These are phyloP conservation scores for Periplaneta americana DNA, from an alignment of 1,140 invertebrate species.

Conservation along the genomic window DNA sequence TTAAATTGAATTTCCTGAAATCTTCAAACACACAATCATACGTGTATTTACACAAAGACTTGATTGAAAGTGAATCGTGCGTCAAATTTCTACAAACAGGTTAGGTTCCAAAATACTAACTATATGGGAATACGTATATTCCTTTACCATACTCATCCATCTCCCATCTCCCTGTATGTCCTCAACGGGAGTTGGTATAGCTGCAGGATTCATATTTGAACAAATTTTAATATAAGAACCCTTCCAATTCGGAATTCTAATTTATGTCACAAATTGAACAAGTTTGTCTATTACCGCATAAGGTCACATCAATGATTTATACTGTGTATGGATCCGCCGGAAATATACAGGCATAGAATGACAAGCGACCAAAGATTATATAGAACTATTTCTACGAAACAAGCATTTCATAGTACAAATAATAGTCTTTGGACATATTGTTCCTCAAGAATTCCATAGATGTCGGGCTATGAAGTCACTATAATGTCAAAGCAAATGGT, in stretches of 20 bases:
- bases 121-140: not conserved
- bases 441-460: too few relatives aligned
- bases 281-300: not conserved
- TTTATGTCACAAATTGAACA: not conserved
- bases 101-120: not conserved
- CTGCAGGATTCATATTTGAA: conserved; percentile 39
- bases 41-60: too few relatives aligned
- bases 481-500: too few relatives aligned
- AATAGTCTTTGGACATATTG: too few relatives aligned
- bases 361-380: too few relatives aligned
- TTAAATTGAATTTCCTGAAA: not conserved
- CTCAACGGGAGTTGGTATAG: conserved; percentile 49
- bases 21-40: too few relatives aligned
- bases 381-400: too few relatives aligned
- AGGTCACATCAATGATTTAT: not conserved
- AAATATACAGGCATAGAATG: not conserved
- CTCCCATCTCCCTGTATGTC: conserved; percentile 59
- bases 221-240: not conserved
- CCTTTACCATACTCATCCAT: conserved; percentile 60
- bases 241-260: not conserved
- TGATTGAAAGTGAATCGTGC: too few relatives aligned
- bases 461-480: too few relatives aligned
- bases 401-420: too few relatives aligned
- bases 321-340: not conserved
- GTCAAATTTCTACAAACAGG: not conserved